phyloP scores from a whole-genome alignment of 2,888 invertebrate genomes.

The Anarsia innoxiella region DNA sequence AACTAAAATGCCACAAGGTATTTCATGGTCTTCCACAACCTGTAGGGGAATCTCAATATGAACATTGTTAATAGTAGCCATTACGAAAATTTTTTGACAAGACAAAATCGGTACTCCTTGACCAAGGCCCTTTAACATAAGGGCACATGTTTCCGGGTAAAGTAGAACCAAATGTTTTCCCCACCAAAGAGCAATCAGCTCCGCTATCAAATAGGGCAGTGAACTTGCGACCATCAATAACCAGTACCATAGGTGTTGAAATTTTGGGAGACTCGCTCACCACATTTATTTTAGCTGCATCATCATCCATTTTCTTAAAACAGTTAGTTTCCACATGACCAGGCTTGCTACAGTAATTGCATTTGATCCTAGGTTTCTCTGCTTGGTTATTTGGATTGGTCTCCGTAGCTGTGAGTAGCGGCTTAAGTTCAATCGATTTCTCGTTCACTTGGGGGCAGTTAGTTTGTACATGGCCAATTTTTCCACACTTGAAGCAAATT shows the following conservation, averaged over 20 bases:
- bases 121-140: slow-evolving; percentile 1
- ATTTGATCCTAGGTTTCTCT: background rate
- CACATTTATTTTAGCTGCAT: background rate
- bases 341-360: slow-evolving; percentile 1
- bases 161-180: background rate
- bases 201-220: slow-evolving; percentile 1
- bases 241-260: background rate
- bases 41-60: background rate
- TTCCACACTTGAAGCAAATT: slow-evolving; percentile 1
- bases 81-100: background rate
- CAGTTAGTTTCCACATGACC: background rate
- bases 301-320: slow-evolving; percentile 2
- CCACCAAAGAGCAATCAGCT: background rate
- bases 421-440: background rate
- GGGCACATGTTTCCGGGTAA: background rate
- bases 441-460: background rate
- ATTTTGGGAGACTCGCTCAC: background rate
- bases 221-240: background rate
- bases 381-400: background rate
- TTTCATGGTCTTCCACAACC: slow-evolving; percentile 3
- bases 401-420: background rate
- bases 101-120: background rate
- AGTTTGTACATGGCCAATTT: background rate
- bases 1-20: background rate
- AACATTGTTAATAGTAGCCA: background rate